Evolutionary conservation across 2,888 invertebrate genomes (phyloP), one percentile per base, ranked within the genome.

Genomic region (Nemotelus nigrinus): DNA sequence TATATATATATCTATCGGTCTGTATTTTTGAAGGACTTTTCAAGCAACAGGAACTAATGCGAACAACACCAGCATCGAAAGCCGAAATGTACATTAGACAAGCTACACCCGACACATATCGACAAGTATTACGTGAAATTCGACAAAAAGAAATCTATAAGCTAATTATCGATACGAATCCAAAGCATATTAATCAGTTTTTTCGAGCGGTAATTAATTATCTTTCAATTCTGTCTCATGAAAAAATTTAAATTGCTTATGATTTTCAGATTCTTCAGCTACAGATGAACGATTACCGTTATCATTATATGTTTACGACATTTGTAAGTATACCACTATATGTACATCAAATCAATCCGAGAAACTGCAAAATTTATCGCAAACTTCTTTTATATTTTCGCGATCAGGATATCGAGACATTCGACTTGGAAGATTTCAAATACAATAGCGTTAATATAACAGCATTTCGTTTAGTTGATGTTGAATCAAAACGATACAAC

Each of bases 361-460:
- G n/a, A 45, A 50, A 45, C 1, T 1, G 25, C 25, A 25, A 25
- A 25, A 58, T 58, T 58, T n/a, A 6, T 10, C 4, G 7, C n/a
- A n/a, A 25, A 6, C n/a, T 58, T n/a, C 58, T 58, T 58, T 10
- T 58, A 58, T 10, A 10, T 43, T 43, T 44, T n/a, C n/a, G 6
- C 44, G 43, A 8, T 85, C 85, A 96, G 96, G 96, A 96, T 83
- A 91, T 96, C 85, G 96, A 96, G 85, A 92, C 95, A 8, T 95
- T 94, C 83, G 95, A 96, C 83, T 88, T 96, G 80, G 96, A 96
- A 86, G 96, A 96, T 84, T 97, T 96, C 86, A 94, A 94, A 84
- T 96, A 97, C 88, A 97, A 97, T 85, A 93, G 94, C 64, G 96
- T 97, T 60, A 97, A 97, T 87, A 96, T 97, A 89, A 97, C 96